phyloP scores from a whole-genome alignment of 2,888 invertebrate genomes.

The Bimastos eiseni region DNA sequence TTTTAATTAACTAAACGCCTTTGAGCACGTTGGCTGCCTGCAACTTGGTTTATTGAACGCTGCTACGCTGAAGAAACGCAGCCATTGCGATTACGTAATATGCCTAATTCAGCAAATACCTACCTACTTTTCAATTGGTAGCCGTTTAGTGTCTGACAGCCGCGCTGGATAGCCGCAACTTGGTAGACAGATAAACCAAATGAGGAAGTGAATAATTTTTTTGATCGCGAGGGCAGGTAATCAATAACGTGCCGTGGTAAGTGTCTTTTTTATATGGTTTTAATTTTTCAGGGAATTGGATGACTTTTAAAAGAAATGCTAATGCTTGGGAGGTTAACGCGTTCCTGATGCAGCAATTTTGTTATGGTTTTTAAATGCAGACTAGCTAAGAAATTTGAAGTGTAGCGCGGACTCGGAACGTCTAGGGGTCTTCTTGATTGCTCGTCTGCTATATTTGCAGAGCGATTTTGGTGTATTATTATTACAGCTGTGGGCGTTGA shows the following conservation, averaged over 20 bases:
- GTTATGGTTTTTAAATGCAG: neutral
- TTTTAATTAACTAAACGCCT: no score
- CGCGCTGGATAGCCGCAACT: neutral
- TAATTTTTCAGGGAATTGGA: neutral
- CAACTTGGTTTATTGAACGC: no score
- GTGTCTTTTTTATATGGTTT: neutral
- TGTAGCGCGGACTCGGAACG: neutral
- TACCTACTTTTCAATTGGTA: neutral
- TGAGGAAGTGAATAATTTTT: neutral
- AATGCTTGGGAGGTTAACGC: neutral
- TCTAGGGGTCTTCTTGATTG: neutral
- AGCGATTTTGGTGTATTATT: neutral
- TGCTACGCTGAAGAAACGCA: no score
- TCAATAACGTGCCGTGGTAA: neutral
- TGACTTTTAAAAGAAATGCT: neutral
- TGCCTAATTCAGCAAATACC: neutral
- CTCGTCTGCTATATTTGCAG: neutral
- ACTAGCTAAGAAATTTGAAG: neutral
- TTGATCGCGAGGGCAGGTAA: neutral
- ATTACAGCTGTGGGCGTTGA: neutral
- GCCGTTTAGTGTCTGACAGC: neutral
- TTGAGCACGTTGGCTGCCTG: no score
- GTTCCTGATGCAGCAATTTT: neutral
- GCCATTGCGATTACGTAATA: no score
- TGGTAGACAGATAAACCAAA: neutral